Conservation (phyloP, 2,797 vertebrate genomes). For the Telmatherina bonti region DNA sequence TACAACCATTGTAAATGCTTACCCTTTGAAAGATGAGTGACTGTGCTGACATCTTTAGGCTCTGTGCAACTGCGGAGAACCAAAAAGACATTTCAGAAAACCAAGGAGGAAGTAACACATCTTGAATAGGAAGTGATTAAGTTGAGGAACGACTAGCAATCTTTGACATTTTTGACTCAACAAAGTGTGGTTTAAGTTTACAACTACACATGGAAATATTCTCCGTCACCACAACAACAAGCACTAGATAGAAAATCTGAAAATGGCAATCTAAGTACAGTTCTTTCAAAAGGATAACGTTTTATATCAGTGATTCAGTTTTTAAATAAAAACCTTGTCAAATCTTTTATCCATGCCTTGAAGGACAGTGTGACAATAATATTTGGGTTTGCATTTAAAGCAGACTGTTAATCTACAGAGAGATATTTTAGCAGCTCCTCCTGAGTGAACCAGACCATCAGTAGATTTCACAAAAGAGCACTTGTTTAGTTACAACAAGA, state of each 20-base stretch:
- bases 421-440: not conserved
- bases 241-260: not conserved
- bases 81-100: constrained; percentile 52
- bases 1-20: constrained; percentile 11
- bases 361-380: not conserved
- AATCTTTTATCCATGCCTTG: not conserved
- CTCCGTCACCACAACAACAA: not conserved
- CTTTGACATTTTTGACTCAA: not conserved
- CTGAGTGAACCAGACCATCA: not conserved
- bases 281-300: not conserved
- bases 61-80: constrained; percentile 64
- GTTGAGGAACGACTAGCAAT: not conserved
- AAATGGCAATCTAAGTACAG: not conserved
- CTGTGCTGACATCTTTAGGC: not conserved
- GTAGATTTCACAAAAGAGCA: constrained; percentile 4
- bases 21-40: not conserved
- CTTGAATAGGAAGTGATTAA: constrained; percentile 57
- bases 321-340: not conserved
- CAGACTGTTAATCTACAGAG: not conserved
- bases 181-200: constrained; percentile 1
- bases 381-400: not conserved
- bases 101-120: constrained; percentile 56
- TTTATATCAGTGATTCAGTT: not conserved
- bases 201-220: not conserved
- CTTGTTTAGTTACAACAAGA: constrained; percentile 10